Evolutionary conservation across 2,888 invertebrate species (phyloP).

Genomic region (Harmothoe impar): DNA sequence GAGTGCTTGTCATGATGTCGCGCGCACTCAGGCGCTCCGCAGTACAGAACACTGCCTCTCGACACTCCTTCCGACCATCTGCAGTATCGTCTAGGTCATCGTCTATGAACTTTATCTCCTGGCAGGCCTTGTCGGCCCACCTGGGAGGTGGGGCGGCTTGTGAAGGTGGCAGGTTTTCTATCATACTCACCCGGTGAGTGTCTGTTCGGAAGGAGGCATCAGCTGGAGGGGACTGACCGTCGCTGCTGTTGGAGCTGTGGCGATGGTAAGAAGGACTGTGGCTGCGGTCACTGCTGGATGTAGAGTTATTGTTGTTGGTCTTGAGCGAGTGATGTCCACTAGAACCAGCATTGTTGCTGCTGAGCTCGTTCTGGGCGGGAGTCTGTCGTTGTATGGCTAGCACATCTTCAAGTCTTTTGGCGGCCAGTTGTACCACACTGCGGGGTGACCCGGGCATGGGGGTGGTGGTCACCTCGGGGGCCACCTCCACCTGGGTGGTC

Average conservation of each 20-base stretch:
- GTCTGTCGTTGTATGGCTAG: slow-evolving; percentile 58
- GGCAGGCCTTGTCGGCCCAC: slow-evolving; percentile 82
- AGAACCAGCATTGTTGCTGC: neutral
- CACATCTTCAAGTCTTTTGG: slow-evolving; percentile 56
- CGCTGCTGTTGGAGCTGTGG: slow-evolving; percentile 49
- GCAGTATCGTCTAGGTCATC: slow-evolving; percentile 83
- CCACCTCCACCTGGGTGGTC: neutral
- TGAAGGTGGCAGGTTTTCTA: slow-evolving; percentile 11
- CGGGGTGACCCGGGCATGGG: slow-evolving; percentile 29
- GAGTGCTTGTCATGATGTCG: slow-evolving; percentile 68
- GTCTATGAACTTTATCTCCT: slow-evolving; percentile 87
- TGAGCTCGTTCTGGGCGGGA: neutral
- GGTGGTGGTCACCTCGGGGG: neutral
- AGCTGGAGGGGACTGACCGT: slow-evolving; percentile 4
- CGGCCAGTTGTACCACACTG: slow-evolving; percentile 65
- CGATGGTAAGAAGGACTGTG: slow-evolving; percentile 31
- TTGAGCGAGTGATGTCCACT: neutral
- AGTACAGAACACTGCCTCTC: slow-evolving; percentile 66
- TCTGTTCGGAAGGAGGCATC: slow-evolving; percentile 13
- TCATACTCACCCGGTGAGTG: slow-evolving; percentile 6
- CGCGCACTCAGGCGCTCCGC: slow-evolving; percentile 64
- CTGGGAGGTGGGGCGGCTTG: slow-evolving; percentile 69
- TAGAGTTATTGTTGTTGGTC: neutral
- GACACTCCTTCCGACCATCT: slow-evolving; percentile 35
- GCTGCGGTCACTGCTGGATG: slow-evolving; percentile 36